Conservation (phyloP, 2,888 invertebrate species). For the Plebejus argus region DNA sequence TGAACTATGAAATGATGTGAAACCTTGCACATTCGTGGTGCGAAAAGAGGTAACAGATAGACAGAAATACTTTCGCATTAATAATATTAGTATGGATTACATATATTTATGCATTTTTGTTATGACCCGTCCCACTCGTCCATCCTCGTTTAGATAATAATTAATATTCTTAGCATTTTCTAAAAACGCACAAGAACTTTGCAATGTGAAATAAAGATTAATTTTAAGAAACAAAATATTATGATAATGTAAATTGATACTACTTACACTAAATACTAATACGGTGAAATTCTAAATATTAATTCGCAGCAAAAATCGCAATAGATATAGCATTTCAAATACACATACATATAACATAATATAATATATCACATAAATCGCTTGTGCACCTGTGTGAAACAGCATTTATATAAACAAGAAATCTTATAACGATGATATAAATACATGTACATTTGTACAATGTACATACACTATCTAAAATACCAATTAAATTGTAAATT, state of each 20-base stretch:
- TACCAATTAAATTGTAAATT: background rate
- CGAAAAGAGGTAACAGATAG: too few relatives aligned
- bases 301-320: background rate
- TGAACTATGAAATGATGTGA: too few relatives aligned
- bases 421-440: background rate
- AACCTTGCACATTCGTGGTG: too few relatives aligned
- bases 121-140: too few relatives aligned
- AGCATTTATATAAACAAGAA: background rate
- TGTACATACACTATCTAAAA: background rate
- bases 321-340: background rate
- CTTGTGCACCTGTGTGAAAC: conserved; percentile 7
- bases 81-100: too few relatives aligned
- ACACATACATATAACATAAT: background rate
- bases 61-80: too few relatives aligned
- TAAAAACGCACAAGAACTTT: too few relatives aligned
- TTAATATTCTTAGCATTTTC: too few relatives aligned
- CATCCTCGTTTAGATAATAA: too few relatives aligned
- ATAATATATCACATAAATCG: background rate
- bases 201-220: background rate
- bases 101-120: too few relatives aligned
- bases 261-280: background rate
- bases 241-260: background rate
- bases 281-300: background rate
- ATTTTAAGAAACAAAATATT: background rate
- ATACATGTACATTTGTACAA: conserved; percentile 3